Percentiles rank a stretch among this genome's conserved stretches.
Evolutionary conservation across 64 coral and sea anemone species (phyloP).

Genomic region (Cladopsammia gracilis): DNA sequence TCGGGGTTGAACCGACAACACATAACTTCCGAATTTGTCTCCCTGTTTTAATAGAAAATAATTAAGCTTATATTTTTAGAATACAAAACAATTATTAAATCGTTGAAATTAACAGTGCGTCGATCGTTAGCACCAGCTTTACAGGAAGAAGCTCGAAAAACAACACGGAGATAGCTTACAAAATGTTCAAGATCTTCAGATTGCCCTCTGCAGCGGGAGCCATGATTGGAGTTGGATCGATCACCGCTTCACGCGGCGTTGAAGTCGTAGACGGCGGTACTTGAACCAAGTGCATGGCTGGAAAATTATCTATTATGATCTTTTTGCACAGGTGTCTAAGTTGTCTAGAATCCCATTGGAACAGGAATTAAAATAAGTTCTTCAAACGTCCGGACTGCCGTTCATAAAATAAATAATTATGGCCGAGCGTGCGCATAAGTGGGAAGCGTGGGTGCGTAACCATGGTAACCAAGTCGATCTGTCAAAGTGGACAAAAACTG

Average conservation of each 20-base stretch:
- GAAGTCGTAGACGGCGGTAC: constrained; percentile 67
- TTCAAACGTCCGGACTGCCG: not conserved
- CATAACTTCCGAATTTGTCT: constrained; percentile 97
- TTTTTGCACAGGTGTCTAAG: constrained; percentile 54
- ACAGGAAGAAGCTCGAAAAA: not conserved
- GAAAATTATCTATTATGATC: constrained; percentile 34
- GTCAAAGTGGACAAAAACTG: not conserved
- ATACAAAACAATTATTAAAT: not conserved
- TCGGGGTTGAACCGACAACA: constrained; percentile 95
- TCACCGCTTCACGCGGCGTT: constrained; percentile 46
- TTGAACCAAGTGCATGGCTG: constrained; percentile 85
- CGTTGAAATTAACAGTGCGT: not conserved
- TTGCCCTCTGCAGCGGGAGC: constrained; percentile 83
- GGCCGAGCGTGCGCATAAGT: not conserved
- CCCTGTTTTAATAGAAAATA: constrained; percentile 61
- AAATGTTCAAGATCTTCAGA: constrained; percentile 84
- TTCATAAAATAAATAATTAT: not conserved
- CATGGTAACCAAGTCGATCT: not conserved
- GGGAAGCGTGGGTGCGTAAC: not conserved
- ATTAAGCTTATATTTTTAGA: not conserved
- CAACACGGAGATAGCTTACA: constrained; percentile 67
- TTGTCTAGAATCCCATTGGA: constrained; percentile 25
- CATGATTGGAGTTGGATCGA: constrained; percentile 35
- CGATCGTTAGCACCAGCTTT: not conserved
- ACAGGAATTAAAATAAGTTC: not conserved